Base-by-base conservation (phyloP, 2,113 vertebrate species). In the Saccopteryx leptura region DNA sequence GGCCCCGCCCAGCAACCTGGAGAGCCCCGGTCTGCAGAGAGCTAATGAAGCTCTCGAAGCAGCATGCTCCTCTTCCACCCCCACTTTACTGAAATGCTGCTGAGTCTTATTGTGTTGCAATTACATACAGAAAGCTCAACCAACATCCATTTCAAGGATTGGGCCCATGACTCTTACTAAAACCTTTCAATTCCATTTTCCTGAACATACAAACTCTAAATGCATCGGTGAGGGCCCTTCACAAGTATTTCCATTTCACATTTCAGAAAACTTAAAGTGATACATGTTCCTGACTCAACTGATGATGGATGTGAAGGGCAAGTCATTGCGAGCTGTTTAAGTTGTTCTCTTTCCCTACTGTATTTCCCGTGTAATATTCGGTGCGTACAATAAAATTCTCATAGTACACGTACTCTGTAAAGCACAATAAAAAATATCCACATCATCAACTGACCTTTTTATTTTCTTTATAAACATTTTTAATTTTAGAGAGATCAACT, bases 121-220 rank as follows among this genome's bases (percentile, higher is more conserved):
- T 97, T 96, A 97, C 93, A 92, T 78, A 96, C 89, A 95, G 88
- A 93, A 97, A 97, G 95, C 92, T 91, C 87, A 4, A 84, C 68
- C 81, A 96, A 97, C 86, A 89, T 97, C 94, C 88, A 33, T 94
- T 93, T 97, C 95, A 95, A 97, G 96, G 94, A 96, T 81, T 91
- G 91, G 95, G 87, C 71, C 95, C 93, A 91, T 48, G 95, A 91
- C 96, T 97, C 96, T 97, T 86, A 90, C 75, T 68, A 91, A 98
- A 96, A 95, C 96, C 97, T 97, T 96, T 97, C 87, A 83, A 90
- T 96, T 97, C 91, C 93, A 96, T 97, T 96, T 96, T 81, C 89
- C 89, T 84, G 91, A 93, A 92, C 79, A 90, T 24, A 89, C 68
- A 21, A 76, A 82, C 90, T 97, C 96, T 95, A 97, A 97, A 98